Evolutionary conservation across 2,797 vertebrate genomes (phyloP).

Genomic region (Hoplostethus mediterraneus): DNA sequence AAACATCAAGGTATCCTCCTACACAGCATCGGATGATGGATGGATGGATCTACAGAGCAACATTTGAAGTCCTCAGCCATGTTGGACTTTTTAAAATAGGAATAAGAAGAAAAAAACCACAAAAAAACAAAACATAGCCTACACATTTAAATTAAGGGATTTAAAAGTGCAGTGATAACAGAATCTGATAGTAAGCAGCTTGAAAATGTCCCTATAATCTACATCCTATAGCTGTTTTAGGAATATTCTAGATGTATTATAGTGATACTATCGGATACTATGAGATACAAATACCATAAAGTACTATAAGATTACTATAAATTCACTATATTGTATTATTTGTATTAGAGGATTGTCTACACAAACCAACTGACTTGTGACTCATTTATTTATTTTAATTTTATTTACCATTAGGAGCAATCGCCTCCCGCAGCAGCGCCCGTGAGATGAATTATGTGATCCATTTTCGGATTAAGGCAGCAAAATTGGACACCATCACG

Average conservation of each 20-base stretch:
- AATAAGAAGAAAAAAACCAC: background rate
- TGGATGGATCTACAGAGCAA: too few relatives aligned
- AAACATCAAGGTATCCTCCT: background rate
- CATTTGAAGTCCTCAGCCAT: too few relatives aligned
- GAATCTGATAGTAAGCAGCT: background rate
- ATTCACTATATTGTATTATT: too few relatives aligned
- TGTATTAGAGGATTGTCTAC: too few relatives aligned
- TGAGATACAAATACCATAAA: too few relatives aligned
- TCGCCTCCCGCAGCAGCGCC: slow-evolving; percentile 25
- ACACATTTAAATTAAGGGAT: background rate
- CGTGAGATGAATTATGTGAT: slow-evolving; percentile 55
- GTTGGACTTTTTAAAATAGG: background rate
- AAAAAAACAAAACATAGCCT: background rate
- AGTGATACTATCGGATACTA: too few relatives aligned
- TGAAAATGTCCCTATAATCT: background rate
- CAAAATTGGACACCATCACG: slow-evolving; percentile 35
- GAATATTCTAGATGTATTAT: too few relatives aligned
- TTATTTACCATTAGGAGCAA: slow-evolving; percentile 20
- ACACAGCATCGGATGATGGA: slow-evolving; percentile 3
- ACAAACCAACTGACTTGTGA: too few relatives aligned
- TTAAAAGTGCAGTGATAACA: background rate
- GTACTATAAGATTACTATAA: too few relatives aligned
- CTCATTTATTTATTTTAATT: background rate
- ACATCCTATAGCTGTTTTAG: too few relatives aligned
- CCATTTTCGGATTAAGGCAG: slow-evolving; percentile 44